phyloP scores from a whole-genome alignment of 1,140 invertebrate species.

The Penaeus chinensis region DNA sequence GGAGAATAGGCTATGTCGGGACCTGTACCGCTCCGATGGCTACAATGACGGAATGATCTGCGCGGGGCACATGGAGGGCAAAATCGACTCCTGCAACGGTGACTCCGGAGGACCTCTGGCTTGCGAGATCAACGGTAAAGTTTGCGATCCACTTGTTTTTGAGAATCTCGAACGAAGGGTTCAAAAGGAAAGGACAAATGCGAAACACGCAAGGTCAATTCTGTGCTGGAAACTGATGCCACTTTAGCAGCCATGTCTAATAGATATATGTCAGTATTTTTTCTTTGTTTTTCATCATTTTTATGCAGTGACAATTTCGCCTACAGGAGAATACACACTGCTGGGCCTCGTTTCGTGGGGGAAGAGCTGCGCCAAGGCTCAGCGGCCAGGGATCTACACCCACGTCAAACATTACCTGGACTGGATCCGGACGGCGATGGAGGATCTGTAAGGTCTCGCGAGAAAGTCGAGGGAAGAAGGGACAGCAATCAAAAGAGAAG shows the following conservation, averaged over 20 bases:
- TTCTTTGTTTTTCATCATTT: background rate
- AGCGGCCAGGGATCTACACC: constrained; percentile 83
- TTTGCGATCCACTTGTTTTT: background rate
- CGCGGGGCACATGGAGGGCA: constrained; percentile 71
- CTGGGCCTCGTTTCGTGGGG: background rate
- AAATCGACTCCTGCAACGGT: constrained; percentile 73
- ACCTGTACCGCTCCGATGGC: constrained; percentile 2
- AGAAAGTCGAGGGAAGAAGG: too few relatives aligned
- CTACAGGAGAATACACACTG: background rate
- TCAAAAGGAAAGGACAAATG: background rate
- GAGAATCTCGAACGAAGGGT: background rate
- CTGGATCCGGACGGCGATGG: constrained; percentile 68
- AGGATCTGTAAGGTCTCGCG: background rate
- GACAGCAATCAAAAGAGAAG: too few relatives aligned
- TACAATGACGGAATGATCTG: constrained; percentile 72
- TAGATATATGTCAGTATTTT: background rate
- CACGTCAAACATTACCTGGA: constrained; percentile 83
- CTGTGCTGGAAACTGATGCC: too few relatives aligned
- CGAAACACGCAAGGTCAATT: too few relatives aligned
- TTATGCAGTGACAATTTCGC: background rate
- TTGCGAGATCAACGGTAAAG: constrained; percentile 73
- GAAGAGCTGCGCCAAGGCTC: background rate
- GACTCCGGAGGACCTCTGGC: constrained; percentile 80
- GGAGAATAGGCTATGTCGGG: constrained; percentile 4
- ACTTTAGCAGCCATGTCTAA: too few relatives aligned